These are phyloP conservation scores for Varanus komodoensis DNA, from an alignment of 2,113 vertebrate species.

Conservation along the genomic window DNA sequence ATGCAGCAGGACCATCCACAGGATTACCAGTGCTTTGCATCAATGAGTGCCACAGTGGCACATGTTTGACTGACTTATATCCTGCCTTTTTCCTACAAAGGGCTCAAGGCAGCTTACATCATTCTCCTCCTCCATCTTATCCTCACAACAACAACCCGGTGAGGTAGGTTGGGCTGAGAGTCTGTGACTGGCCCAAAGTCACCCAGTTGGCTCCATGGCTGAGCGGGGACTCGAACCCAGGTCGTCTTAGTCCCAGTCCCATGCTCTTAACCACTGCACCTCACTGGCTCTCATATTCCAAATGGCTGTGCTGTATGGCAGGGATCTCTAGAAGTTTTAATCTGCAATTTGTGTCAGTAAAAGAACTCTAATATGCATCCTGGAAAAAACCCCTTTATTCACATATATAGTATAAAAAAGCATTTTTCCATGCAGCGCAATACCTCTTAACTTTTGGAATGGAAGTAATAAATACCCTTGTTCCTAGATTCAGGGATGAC, in stretches of 20 bases:
- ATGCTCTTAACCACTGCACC: no score
- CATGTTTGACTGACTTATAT: no score
- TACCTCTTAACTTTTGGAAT: neutral
- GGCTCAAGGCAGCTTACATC: no score
- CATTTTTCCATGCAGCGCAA: neutral
- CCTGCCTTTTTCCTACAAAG: no score
- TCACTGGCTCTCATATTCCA: no score
- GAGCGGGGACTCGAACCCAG: no score
- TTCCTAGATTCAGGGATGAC: neutral
- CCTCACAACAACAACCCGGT: no score
- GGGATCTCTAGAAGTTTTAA: slow-evolving; percentile 4
- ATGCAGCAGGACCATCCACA: neutral
- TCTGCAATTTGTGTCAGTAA: neutral
- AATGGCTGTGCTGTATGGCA: neutral
- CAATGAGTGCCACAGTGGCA: neutral
- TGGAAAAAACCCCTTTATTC: slow-evolving; percentile 35
- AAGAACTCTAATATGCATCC: neutral
- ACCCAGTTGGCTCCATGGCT: no score
- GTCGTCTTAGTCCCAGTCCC: no score
- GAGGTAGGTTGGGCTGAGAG: no score
- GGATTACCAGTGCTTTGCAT: neutral
- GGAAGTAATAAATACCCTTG: neutral
- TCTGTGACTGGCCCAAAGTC: no score
- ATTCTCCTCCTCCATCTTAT: no score
- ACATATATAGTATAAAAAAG: slow-evolving; percentile 2